Evolutionary conservation across 2,888 invertebrate species (phyloP), one percentile per base, ranked within the genome.

Genomic region (Ichneumon xanthorius): DNA sequence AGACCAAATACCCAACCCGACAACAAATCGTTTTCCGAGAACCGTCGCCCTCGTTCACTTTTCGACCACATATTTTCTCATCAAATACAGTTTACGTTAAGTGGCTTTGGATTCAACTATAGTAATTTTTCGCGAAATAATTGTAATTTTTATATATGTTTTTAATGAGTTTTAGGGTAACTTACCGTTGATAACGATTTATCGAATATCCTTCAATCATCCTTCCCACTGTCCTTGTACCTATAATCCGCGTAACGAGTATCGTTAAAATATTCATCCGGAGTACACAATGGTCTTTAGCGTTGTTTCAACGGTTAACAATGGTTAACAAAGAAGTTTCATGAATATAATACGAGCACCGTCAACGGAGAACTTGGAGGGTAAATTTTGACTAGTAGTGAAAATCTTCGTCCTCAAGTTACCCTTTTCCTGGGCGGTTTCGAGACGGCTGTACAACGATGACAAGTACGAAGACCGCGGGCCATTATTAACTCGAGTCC

Each of bases 401-500:
- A 82, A 82, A 85, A 78, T 68, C 72, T 84, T 45, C 58, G 33
- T 48, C 45, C 67, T n/a, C 70, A 50, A 76, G 71, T 22, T 45
- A 84, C 84, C 68, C 82, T 67, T 82, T 85, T 72, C 82, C 67
- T 68, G 61, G 22, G 48, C 7, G 33, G 67, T 50, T 67, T 6
- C 19, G 30, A 61, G 82, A 85, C 82, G 58, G 71, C 76, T 67
- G 75, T 71, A 79, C 73, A 82, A 68, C 78, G 73, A 65, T 61
- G 68, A 78, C 73, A 53, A 67, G 73, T 26, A 68, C 61, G 55
- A 75, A 73, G 79, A 85, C 88, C 81, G 85, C 87, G 86, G 88
- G 90, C 88, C 89, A 89, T 91, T 89, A 91, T 91, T 90, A 91
- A 89, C 89, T 83, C 88, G 87, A 88, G 87, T 88, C 86, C 73